Evolutionary conservation across 1,140 invertebrate species (phyloP), one percentile per base, ranked within the genome.

Genomic region (Trichomalopsis sarcophagae): DNA sequence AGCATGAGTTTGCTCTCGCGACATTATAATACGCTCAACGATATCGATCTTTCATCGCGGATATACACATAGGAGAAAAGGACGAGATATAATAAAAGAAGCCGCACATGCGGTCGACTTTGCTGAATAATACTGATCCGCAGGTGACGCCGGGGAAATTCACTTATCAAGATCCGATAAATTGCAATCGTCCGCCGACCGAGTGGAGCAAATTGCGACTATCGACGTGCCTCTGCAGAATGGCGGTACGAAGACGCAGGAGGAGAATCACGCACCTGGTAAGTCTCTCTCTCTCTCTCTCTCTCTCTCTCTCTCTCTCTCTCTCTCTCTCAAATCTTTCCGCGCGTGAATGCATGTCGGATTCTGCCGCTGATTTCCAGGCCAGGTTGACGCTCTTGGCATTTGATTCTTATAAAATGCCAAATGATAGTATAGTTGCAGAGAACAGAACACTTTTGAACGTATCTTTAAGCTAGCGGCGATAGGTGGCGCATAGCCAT

Each of bases 181-280:
- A 90, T 89, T 93, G 84, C 93, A 92, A 90, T 88, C 92, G 80
- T 77, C 91, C n/a, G 90, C 89, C 23, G 92, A 93, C 81, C 90
- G 91, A 73, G 89, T 89, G 47, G 93, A 93, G 76, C 93, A 92
- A 88, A 91, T 93, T 87, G 91, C 91, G 77, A 92, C 92, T 68
- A 92, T 92, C 87, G 93, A 93, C 73, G 91, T 93, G 30, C 92
- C 92, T 14, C 68, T 93, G 27, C 93, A 93, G 88, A 93, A 93
- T 69, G 93, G 93, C 40, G 92, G 92, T 4, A 92, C 93, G 0
- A 93, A 93, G 87, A 91, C 91, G 69, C 93, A 93, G 77, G 92
- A 93, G 27, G 93, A 93, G 81, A 93, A 92, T 90, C 91, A 91
- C 27, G 92, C 93, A 78, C 87, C 91, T 87, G 91, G 92, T 93